Conservation (phyloP, 1,140 invertebrate species). For the Cyrtorhinus lividipennis region DNA sequence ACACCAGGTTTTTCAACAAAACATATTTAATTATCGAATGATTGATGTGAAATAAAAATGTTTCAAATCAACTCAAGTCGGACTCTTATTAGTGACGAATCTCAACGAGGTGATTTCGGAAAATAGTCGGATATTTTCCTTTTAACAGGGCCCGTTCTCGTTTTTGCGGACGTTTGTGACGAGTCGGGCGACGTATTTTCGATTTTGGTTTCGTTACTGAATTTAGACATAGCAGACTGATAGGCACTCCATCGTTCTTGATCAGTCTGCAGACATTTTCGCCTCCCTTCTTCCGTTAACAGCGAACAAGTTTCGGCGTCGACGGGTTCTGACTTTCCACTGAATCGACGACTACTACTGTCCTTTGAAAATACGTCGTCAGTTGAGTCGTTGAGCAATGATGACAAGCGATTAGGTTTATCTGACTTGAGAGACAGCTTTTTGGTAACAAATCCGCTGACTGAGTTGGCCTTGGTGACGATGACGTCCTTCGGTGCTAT, state of each 20-base stretch:
- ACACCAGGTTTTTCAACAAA: too few species aligned
- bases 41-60: too few species aligned
- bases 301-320: constrained; percentile 15
- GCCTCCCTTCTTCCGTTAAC: constrained; percentile 15
- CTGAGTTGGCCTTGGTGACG: not conserved
- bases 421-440: not conserved
- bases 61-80: too few species aligned
- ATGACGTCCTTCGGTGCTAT: not conserved
- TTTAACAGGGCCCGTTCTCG: not conserved
- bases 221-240: constrained; percentile 12
- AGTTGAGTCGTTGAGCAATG: not conserved
- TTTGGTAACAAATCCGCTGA: not conserved
- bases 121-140: constrained; percentile 22
- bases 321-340: constrained; percentile 7
- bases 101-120: not conserved
- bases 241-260: constrained; percentile 17
- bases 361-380: not conserved
- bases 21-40: too few species aligned
- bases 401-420: not conserved
- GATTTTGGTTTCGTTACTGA: constrained; percentile 1
- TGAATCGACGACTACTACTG: not conserved
- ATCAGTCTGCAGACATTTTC: constrained; percentile 15
- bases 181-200: not conserved
- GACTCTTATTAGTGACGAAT: too few species aligned
- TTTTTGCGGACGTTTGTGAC: not conserved